Percentiles rank a stretch among this genome's conserved stretches.
phyloP scores from a whole-genome alignment of 1,140 invertebrate species.

The Tribolium castaneum region DNA sequence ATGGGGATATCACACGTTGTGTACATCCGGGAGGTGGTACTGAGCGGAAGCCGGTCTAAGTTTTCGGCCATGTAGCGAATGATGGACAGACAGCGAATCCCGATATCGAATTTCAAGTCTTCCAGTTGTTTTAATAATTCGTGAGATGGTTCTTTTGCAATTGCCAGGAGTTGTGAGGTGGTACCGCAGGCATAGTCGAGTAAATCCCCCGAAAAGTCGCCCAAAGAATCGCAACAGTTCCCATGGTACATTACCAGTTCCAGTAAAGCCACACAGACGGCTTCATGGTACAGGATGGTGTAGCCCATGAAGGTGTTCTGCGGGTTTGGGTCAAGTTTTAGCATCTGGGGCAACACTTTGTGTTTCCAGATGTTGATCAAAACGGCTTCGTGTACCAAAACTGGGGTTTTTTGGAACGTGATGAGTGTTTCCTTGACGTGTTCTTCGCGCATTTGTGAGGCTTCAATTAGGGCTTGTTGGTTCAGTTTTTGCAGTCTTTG shows the following conservation, averaged over 20 bases:
- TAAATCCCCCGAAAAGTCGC: conserved; percentile 77
- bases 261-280: conserved; percentile 72
- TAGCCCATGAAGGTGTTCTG: conserved; percentile 78
- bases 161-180: conserved; percentile 57
- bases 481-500: conserved; percentile 81
- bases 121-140: conserved; percentile 74
- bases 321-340: conserved; percentile 73
- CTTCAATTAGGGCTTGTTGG: conserved; percentile 82
- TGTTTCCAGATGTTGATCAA: conserved; percentile 81
- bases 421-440: conserved; percentile 78
- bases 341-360: conserved; percentile 77
- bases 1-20: conserved; percentile 79
- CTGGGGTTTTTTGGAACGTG: conserved; percentile 71
- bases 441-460: conserved; percentile 75
- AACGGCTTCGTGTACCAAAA: conserved; percentile 81
- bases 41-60: conserved; percentile 68
- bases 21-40: conserved; percentile 72
- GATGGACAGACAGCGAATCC: conserved; percentile 77
- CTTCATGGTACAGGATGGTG: conserved; percentile 65
- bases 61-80: conserved; percentile 71
- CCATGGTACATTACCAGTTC: conserved; percentile 81
- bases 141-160: conserved; percentile 63
- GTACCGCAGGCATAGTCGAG: conserved; percentile 75
- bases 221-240: conserved; percentile 75
- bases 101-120: conserved; percentile 77